These are phyloP conservation scores for Periophthalmus modestus DNA, from an alignment of 2,113 vertebrate species.

Conservation along the genomic window DNA sequence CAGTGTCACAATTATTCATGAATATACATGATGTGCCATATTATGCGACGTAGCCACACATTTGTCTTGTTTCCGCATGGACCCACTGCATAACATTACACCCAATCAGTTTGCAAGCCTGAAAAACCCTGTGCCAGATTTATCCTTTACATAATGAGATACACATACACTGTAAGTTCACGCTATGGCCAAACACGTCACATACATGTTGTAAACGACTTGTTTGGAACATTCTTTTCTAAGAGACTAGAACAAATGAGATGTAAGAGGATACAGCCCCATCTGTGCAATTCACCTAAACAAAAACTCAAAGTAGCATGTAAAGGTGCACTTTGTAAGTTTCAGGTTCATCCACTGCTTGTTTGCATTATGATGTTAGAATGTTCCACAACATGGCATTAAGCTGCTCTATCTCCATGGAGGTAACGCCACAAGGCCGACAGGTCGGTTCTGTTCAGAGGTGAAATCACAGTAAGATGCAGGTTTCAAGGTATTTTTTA, in stretches of 20 bases:
- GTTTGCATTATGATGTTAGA: neutral
- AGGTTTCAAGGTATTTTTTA: too few species aligned
- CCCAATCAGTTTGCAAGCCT: neutral
- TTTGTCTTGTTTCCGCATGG: conserved; percentile 22
- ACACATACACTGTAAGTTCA: neutral
- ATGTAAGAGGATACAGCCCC: neutral
- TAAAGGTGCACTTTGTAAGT: too few species aligned
- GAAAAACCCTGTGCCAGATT: conserved; percentile 11
- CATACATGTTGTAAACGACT: conserved; percentile 24
- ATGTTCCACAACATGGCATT: neutral
- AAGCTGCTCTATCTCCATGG: too few species aligned
- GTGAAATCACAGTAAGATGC: too few species aligned
- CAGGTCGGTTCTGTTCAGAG: too few species aligned
- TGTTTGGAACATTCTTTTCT: conserved; percentile 38
- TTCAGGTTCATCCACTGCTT: too few species aligned
- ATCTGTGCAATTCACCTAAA: neutral
- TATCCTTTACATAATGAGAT: conserved; percentile 3
- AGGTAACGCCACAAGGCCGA: too few species aligned
- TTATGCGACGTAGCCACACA: conserved; percentile 22
- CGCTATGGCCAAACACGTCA: conserved; percentile 4
- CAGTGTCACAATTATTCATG: conserved; percentile 24
- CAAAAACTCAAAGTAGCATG: too few species aligned
- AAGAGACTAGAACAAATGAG: conserved; percentile 19
- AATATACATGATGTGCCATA: conserved; percentile 26
- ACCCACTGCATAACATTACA: conserved; percentile 25